These are phyloP conservation scores for Sussaba pulchella DNA, from an alignment of 2,888 invertebrate genomes.

Conservation along the genomic window DNA sequence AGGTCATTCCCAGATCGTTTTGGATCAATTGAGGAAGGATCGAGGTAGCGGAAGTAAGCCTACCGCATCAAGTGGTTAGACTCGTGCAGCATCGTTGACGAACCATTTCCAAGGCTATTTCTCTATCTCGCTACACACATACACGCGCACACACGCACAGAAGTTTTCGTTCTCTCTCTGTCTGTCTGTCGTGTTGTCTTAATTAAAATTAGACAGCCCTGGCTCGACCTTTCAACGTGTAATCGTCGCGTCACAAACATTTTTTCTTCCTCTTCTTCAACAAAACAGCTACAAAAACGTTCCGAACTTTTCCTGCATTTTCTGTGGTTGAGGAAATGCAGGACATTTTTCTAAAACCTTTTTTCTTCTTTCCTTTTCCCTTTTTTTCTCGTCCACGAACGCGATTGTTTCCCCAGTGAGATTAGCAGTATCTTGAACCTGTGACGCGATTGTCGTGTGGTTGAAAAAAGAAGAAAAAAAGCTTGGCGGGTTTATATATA, in stretches of 20 bases:
- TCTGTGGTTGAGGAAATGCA: neutral
- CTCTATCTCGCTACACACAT: conserved; percentile 30
- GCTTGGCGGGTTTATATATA: neutral
- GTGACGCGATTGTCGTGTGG: neutral
- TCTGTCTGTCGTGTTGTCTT: conserved; percentile 41
- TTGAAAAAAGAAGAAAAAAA: neutral
- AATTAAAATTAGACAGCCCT: conserved; percentile 66
- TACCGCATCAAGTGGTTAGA: conserved; percentile 60
- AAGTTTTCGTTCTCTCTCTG: conserved; percentile 3
- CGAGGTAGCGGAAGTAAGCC: conserved; percentile 61
- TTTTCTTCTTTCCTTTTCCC: too few species aligned
- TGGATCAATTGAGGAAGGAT: conserved; percentile 63
- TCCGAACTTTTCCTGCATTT: neutral
- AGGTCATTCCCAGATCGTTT: conserved; percentile 63
- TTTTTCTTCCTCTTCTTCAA: conserved; percentile 14
- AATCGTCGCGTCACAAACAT: conserved; percentile 60
- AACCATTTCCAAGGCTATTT: conserved; percentile 61
- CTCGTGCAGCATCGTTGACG: conserved; percentile 59
- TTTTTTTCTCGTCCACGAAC: neutral
- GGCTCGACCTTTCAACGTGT: conserved; percentile 64
- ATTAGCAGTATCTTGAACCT: neutral
- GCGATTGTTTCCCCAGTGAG: neutral
- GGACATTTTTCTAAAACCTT: neutral
- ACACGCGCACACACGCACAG: neutral
- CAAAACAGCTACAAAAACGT: neutral